Evolutionary conservation across 1,140 invertebrate species (phyloP).

Genomic region (Goniozus legneri): DNA sequence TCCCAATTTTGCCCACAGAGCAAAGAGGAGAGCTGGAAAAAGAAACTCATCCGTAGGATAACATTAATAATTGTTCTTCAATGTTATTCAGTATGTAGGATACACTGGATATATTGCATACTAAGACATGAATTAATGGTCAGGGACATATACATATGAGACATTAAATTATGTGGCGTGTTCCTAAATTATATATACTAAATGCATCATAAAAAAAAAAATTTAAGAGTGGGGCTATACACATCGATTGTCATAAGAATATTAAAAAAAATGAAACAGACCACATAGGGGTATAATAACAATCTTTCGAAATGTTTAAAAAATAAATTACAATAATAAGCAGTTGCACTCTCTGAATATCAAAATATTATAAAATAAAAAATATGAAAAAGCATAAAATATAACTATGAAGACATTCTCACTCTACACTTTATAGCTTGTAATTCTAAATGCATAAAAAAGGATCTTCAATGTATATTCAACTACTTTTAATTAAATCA

Average conservation of each 20-base stretch:
- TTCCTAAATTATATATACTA: conserved; percentile 24
- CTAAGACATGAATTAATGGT: conserved; percentile 47
- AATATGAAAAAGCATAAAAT: not conserved
- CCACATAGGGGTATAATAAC: conserved; percentile 38
- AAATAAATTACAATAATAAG: not conserved
- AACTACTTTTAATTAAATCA: no score
- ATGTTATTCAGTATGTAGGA: conserved; percentile 29
- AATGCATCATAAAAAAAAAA: conserved; percentile 6
- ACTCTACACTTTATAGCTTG: no score
- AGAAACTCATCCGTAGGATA: conserved; percentile 56
- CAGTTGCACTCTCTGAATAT: not conserved
- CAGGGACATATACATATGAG: conserved; percentile 45
- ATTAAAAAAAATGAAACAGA: conserved; percentile 32
- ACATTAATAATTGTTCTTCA: conserved; percentile 37
- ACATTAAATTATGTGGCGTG: conserved; percentile 40
- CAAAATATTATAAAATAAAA: not conserved
- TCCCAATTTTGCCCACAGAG: conserved; percentile 70
- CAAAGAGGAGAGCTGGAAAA: conserved; percentile 85
- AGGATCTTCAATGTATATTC: no score
- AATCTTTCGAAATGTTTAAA: conserved; percentile 37
- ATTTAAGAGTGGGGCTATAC: conserved; percentile 15
- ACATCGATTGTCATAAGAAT: conserved; percentile 16
- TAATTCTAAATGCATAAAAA: no score
- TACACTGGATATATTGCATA: conserved; percentile 39
- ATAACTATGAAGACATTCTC: not conserved